phyloP scores from a whole-genome alignment of 2,888 invertebrate species.

The Tenthredo scrophulariae region DNA sequence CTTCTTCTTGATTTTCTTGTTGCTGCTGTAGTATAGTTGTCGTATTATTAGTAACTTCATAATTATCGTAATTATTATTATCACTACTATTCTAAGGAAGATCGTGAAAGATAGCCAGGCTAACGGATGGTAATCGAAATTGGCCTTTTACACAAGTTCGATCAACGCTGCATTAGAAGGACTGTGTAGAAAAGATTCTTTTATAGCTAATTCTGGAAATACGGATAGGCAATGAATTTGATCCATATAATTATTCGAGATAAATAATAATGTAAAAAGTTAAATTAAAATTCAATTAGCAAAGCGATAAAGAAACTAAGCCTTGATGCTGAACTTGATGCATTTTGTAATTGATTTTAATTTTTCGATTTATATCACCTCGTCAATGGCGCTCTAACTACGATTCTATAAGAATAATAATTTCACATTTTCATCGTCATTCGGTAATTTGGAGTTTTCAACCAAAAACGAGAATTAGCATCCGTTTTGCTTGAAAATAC shows the following conservation, averaged over 20 bases:
- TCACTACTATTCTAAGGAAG: not conserved
- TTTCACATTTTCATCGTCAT: not conserved
- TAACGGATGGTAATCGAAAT: not conserved
- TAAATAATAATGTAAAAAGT: not conserved
- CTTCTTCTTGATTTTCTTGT: constrained; percentile 9
- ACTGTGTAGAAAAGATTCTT: not conserved
- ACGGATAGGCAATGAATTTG: not conserved
- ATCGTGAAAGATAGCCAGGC: not conserved
- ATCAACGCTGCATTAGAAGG: not conserved
- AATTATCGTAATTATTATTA: constrained; percentile 20
- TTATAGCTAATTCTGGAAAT: not conserved
- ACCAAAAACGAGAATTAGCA: not conserved
- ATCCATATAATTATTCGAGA: not conserved
- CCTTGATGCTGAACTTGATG: not conserved
- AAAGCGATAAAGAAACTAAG: not conserved
- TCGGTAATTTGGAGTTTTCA: not conserved
- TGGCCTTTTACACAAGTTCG: not conserved
- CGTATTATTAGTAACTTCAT: constrained; percentile 14
- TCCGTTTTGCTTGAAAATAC: not conserved
- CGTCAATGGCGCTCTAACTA: not conserved
- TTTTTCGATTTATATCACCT: constrained; percentile 5
- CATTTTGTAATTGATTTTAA: constrained; percentile 5
- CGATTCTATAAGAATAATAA: not conserved
- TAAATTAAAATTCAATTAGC: not conserved
- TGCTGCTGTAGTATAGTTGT: not conserved